Percentiles rank a stretch among this genome's conserved stretches.
Evolutionary conservation across 2,888 invertebrate species (phyloP).

Genomic region (Stomorhina lunata): DNA sequence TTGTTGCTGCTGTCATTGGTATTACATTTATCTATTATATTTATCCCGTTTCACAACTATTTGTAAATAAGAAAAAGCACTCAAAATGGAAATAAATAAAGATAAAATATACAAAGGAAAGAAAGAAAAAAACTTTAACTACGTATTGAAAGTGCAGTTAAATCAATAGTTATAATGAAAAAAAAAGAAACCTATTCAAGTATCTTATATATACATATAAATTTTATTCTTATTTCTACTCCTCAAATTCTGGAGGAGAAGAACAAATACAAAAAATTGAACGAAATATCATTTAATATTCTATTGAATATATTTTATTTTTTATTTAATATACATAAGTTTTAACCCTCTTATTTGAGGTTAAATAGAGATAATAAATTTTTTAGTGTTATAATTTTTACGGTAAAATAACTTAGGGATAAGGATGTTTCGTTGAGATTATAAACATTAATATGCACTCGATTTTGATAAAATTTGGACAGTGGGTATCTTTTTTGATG

Average conservation of each 20-base stretch:
- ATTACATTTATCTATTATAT: conserved; percentile 55
- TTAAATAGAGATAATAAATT: neutral
- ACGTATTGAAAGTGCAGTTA: conserved; percentile 39
- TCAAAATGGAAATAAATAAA: conserved; percentile 46
- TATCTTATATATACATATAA: conserved; percentile 32
- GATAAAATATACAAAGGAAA: neutral
- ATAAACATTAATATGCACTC: too few relatives aligned
- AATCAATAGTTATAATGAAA: conserved; percentile 22
- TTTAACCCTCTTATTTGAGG: neutral
- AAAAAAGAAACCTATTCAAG: conserved; percentile 34
- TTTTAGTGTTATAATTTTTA: neutral
- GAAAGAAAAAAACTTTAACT: conserved; percentile 12
- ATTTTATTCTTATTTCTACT: conserved; percentile 6
- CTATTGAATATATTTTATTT: conserved; percentile 19
- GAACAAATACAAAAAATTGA: neutral
- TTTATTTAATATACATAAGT: neutral
- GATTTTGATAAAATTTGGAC: too few relatives aligned
- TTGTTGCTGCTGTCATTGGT: conserved; percentile 56
- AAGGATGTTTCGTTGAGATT: neutral
- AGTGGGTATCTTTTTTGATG: too few relatives aligned
- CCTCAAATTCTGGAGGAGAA: conserved; percentile 1
- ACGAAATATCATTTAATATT: conserved; percentile 51
- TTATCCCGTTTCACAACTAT: conserved; percentile 40
- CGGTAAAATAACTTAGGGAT: neutral
- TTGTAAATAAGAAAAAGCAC: conserved; percentile 33